Base-by-base conservation (phyloP, 2,113 vertebrate species). In the Mobula hypostoma region DNA sequence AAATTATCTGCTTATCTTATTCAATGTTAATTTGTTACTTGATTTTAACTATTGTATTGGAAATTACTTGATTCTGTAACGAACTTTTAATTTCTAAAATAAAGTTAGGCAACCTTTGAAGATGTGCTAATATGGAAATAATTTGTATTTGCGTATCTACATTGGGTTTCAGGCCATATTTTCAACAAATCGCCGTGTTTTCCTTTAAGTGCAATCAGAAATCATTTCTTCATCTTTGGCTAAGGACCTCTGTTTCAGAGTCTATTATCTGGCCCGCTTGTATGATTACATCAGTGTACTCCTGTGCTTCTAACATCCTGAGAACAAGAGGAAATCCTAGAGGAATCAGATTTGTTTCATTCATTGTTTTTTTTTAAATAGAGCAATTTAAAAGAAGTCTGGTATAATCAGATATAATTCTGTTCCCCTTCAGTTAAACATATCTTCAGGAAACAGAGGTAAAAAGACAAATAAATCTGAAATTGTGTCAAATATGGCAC, bases 1-100 rank as follows among this genome's bases (percentile, higher is more conserved):
- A 93, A 24, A 56, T 93, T 17, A 74, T 15, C 36, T 24, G 66
- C 90, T 92, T 74, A 5, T 93, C 91, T 17, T 27, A 1, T 93
- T 93, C 68, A 93, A 40, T 93, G 70, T 36, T 76, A 93, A 93
- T 36, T 74, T 72, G 91, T 93, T 74, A 72, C 27, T 74, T 74
- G 32, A 74, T 93, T 48, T 40, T 74, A 76, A 74, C 70, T 27
- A 76, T 5, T 74, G 61, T 56, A 56, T 29, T 48, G 24, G 68
- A 72, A 48, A 48, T 93, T 11, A 74, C 48, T 93, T 93, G 17
- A 92, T 40, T 48, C 7, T 74, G 2, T 74, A 56, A 74, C 91
- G 74, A 93, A 70, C 61, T 66, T 68, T 32, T 40, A 24, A 93
- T 0, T 40, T 56, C 8, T 56, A 56, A 56, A 93, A 93, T 93